Percentiles rank a stretch among this genome's conserved stretches.
Conservation (phyloP, 2,888 invertebrate genomes). For the Mimachlamys varia region DNA sequence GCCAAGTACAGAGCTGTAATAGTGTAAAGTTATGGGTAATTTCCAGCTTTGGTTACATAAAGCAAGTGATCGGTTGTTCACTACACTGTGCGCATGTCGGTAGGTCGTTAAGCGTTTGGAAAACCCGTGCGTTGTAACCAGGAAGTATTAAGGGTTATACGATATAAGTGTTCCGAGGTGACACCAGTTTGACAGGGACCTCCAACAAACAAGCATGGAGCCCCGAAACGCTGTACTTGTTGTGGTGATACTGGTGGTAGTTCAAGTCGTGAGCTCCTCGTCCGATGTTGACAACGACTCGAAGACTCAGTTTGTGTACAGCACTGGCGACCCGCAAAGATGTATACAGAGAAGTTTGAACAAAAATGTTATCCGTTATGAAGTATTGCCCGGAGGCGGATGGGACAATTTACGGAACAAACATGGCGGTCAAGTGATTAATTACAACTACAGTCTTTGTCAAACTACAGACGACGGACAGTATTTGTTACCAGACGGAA, state of each 20-base stretch:
- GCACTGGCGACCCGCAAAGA: conserved; percentile 19
- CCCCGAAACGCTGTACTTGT: not conserved
- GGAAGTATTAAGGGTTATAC: not conserved
- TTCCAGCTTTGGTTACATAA: no score
- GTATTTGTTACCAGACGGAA: conserved; percentile 72
- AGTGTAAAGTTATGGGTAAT: no score
- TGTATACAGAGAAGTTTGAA: conserved; percentile 28
- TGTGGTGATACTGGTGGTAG: not conserved
- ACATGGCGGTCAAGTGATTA: conserved; percentile 65
- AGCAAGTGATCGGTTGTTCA: not conserved
- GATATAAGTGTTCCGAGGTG: no score
- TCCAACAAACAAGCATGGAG: not conserved
- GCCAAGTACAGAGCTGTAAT: no score
- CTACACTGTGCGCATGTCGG: not conserved
- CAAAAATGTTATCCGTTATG: conserved; percentile 55
- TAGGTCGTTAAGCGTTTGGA: no score
- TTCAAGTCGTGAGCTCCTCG: not conserved
- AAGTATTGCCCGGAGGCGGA: conserved; percentile 72
- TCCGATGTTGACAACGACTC: not conserved
- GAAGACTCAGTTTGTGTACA: not conserved
- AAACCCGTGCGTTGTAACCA: not conserved
- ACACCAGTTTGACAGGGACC: not conserved
- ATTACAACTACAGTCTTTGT: conserved; percentile 68
- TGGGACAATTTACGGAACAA: conserved; percentile 76
- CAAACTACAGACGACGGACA: conserved; percentile 69